Conservation (phyloP, 2,797 vertebrate species). For the Coregonus ussuriensis region DNA sequence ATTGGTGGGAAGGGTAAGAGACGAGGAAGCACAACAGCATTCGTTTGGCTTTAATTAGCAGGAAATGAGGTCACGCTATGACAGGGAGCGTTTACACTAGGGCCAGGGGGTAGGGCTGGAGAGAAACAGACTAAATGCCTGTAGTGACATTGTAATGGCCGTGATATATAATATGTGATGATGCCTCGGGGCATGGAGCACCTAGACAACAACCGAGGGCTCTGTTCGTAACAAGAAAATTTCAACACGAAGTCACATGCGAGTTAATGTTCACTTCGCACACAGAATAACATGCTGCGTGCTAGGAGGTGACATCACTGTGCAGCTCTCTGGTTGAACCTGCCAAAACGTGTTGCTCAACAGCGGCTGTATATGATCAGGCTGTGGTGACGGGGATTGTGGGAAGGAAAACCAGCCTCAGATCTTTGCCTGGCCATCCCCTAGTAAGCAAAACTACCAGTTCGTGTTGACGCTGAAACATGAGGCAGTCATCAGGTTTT, state of each 20-base stretch:
- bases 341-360: not conserved
- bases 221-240: not conserved
- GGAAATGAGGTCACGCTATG: slow-evolving; percentile 58
- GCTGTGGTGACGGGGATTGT: not conserved
- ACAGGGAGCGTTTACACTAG: slow-evolving; percentile 26
- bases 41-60: slow-evolving; percentile 50
- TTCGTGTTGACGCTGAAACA: not conserved
- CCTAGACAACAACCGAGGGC: too few relatives aligned
- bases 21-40: slow-evolving; percentile 40
- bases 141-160: not conserved
- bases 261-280: not conserved
- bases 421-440: not conserved
- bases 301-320: not conserved
- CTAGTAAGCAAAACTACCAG: too few relatives aligned
- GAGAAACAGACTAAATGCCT: slow-evolving; percentile 8
- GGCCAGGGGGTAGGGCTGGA: not conserved
- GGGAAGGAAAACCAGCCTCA: not conserved
- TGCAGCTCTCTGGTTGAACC: not conserved
- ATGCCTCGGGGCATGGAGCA: not conserved
- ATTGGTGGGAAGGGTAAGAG: slow-evolving; percentile 9
- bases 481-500: not conserved
- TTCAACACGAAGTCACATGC: not conserved
- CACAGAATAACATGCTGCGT: not conserved
- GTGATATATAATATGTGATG: not conserved
- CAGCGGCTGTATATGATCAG: not conserved